A percentile compares a stretch with the other conserved stretches of the same genome.
phyloP scores from a whole-genome alignment of 1,140 invertebrate species.

The Cherax destructor region DNA sequence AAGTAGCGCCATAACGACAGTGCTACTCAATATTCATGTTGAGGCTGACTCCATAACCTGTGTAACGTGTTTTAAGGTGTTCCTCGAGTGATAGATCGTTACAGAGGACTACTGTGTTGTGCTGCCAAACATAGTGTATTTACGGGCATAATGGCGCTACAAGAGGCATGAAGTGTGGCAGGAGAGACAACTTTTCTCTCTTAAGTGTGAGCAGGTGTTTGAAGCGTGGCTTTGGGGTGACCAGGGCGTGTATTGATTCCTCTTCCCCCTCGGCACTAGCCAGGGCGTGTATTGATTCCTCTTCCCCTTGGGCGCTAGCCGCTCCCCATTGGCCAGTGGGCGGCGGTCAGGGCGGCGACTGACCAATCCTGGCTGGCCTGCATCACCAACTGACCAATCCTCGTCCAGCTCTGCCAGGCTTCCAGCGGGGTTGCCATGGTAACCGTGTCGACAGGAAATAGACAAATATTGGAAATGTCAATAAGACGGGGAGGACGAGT shows the following conservation, averaged over 20 bases:
- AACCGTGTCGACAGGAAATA: conserved; percentile 72
- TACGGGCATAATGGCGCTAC: conserved; percentile 39
- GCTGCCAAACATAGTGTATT: conserved; percentile 28
- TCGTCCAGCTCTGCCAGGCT: conserved; percentile 64
- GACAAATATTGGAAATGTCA: conserved; percentile 73
- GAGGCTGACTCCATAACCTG: conserved; percentile 44
- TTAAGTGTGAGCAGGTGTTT: conserved; percentile 66
- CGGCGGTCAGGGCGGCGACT: conserved; percentile 68
- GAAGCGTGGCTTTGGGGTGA: conserved; percentile 63
- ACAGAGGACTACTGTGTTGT: background rate
- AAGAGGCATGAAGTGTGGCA: conserved; percentile 34
- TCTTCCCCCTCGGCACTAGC: conserved; percentile 65
- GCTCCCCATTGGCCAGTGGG: conserved; percentile 69
- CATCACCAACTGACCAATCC: conserved; percentile 69
- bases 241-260: conserved; percentile 60
- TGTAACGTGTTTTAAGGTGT: conserved; percentile 1
- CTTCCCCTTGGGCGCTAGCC: conserved; percentile 66
- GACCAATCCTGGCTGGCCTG: conserved; percentile 71
- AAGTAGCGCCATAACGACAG: conserved; percentile 38
- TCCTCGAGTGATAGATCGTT: background rate
- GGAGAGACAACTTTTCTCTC: conserved; percentile 39
- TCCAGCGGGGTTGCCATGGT: conserved; percentile 70
- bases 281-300: conserved; percentile 59
- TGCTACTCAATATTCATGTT: conserved; percentile 17
- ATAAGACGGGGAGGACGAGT: conserved; percentile 73